Conservation (phyloP, 2,113 vertebrate genomes). For the Burhinus bistriatus region DNA sequence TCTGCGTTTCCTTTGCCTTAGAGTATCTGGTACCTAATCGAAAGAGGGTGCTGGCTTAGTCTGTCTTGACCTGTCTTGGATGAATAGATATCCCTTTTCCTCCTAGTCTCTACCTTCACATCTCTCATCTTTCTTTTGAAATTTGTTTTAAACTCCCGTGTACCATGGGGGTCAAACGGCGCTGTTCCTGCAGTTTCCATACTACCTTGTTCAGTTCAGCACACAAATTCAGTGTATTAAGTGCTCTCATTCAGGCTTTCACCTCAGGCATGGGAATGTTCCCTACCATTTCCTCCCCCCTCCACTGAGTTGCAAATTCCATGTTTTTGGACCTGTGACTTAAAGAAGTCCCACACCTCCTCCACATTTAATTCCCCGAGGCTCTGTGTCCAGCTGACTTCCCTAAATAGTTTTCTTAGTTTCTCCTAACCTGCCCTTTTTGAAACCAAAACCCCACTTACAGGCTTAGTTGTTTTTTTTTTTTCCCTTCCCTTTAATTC, state of each 20-base stretch:
- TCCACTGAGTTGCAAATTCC: background rate
- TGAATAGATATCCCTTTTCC: background rate
- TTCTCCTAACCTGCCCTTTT: background rate
- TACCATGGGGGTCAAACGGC: rapidly evolving
- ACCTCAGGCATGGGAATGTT: background rate
- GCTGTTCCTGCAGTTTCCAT: background rate
- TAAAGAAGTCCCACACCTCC: background rate
- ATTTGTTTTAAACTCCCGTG: background rate
- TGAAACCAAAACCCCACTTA: background rate
- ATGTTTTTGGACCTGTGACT: background rate
- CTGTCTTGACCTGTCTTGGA: background rate
- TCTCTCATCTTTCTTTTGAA: background rate
- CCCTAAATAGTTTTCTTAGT: background rate
- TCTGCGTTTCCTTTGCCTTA: background rate
- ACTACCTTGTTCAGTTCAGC: background rate
- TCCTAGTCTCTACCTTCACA: background rate
- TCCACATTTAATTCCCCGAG: background rate
- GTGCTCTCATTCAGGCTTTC: background rate
- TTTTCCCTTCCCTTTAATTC: background rate
- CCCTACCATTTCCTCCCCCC: background rate
- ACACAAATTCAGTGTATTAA: background rate
- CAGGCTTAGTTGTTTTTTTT: background rate
- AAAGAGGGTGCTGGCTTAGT: background rate
- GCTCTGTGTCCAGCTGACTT: background rate
- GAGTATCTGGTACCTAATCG: background rate